phyloP scores from a whole-genome alignment of 1,140 invertebrate species.

The Micrasema minimum region DNA sequence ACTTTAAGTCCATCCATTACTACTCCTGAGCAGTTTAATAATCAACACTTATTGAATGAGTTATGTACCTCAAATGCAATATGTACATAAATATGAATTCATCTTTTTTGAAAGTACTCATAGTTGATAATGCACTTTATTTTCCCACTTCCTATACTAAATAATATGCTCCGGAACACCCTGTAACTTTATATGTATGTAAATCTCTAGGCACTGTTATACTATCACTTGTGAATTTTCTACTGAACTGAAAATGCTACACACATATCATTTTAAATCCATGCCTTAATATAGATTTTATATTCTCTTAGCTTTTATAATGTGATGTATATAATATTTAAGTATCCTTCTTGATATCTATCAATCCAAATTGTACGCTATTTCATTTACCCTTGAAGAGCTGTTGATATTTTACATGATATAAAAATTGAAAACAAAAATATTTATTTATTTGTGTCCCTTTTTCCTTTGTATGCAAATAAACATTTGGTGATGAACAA shows the following conservation, averaged over 20 bases:
- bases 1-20: no score
- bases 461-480: neutral
- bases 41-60: no score
- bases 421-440: conserved; percentile 8
- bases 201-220: conserved; percentile 33
- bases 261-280: conserved; percentile 38
- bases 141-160: no score
- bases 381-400: conserved; percentile 28
- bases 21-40: no score
- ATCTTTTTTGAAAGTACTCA: no score
- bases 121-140: no score
- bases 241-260: conserved; percentile 28
- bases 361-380: conserved; percentile 22
- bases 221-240: conserved; percentile 13
- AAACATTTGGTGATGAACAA: neutral
- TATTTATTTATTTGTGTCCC: conserved; percentile 8
- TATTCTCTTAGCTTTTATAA: conserved; percentile 37
- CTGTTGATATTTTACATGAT: conserved; percentile 39
- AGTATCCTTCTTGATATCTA: neutral
- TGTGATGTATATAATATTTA: conserved; percentile 19
- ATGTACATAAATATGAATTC: no score
- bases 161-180: no score
- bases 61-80: no score
- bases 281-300: conserved; percentile 36
- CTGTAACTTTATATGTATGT: neutral